Conservation (phyloP, 1,140 invertebrate genomes). For the Eubasilissa regina region DNA sequence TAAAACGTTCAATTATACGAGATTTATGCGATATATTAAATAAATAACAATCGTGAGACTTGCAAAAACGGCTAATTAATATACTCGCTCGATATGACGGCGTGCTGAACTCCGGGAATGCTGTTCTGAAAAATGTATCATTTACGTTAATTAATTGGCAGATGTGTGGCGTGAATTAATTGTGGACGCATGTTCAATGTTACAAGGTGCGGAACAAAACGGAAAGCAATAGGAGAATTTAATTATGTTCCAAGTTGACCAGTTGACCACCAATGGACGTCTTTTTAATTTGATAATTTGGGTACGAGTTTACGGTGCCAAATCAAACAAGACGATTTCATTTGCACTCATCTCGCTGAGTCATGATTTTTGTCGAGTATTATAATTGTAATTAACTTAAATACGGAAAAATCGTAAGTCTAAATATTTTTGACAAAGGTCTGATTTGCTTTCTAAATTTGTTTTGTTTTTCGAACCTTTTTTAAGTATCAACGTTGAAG, state of each 20-base stretch:
- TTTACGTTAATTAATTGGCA: constrained; percentile 1
- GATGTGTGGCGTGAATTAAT: background rate
- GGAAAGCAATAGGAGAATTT: background rate
- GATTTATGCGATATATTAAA: constrained; percentile 42
- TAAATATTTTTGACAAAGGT: too few relatives aligned
- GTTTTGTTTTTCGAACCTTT: too few relatives aligned
- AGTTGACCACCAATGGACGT: constrained; percentile 11
- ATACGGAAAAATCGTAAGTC: too few relatives aligned
- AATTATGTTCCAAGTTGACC: background rate
- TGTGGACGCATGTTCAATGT: background rate
- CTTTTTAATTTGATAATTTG: constrained; percentile 31
- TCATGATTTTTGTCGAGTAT: too few relatives aligned
- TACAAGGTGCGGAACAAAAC: too few relatives aligned
- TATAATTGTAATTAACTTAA: too few relatives aligned
- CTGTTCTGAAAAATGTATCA: constrained; percentile 12
- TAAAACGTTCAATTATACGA: constrained; percentile 35
- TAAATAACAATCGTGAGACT: constrained; percentile 40
- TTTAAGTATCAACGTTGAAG: too few relatives aligned
- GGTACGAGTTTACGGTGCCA: constrained; percentile 14
- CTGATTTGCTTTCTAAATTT: too few relatives aligned
- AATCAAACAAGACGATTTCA: constrained; percentile 21
- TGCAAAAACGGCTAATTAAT: constrained; percentile 42
- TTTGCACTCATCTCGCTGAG: background rate
- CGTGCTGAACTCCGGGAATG: constrained; percentile 6
- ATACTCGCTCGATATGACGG: constrained; percentile 15